Percentiles rank a stretch among this genome's conserved stretches.
Conservation (phyloP, 2,888 invertebrate genomes). For the Chrysolina americana region DNA sequence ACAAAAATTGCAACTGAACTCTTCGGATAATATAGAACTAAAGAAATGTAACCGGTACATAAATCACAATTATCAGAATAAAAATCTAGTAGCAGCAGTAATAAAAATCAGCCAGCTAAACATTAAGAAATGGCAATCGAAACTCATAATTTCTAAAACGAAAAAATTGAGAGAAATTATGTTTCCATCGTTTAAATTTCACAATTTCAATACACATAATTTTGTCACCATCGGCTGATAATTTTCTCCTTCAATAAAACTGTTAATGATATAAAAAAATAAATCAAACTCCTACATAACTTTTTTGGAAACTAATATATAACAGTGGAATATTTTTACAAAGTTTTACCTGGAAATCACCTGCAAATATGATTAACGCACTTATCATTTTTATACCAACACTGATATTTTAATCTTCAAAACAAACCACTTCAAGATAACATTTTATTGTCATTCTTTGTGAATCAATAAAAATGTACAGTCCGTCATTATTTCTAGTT, state of each 20-base stretch:
- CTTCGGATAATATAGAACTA: not conserved
- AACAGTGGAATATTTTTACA: too few species aligned
- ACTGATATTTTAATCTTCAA: too few species aligned
- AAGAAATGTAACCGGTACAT: not conserved
- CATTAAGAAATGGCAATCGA: not conserved
- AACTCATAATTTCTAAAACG: conserved; percentile 7
- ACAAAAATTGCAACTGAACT: not conserved
- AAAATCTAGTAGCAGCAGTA: conserved; percentile 1
- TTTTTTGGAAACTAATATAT: too few species aligned
- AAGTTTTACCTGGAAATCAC: too few species aligned
- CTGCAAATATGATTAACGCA: too few species aligned
- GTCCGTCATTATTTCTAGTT: too few species aligned
- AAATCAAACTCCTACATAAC: too few species aligned
- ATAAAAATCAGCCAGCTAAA: not conserved
- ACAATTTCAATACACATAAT: not conserved
- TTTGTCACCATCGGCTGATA: not conserved
- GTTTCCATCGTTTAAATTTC: not conserved
- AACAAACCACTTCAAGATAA: too few species aligned
- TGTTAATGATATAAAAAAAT: not conserved
- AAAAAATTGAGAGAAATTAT: not conserved
- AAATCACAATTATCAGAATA: conserved; percentile 11
- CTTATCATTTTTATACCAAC: too few species aligned
- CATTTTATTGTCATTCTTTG: too few species aligned
- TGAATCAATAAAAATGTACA: too few species aligned
- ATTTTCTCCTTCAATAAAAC: not conserved